Evolutionary conservation across 1,140 invertebrate genomes (phyloP).

Genomic region (Trachymyrmex cornetzi): DNA sequence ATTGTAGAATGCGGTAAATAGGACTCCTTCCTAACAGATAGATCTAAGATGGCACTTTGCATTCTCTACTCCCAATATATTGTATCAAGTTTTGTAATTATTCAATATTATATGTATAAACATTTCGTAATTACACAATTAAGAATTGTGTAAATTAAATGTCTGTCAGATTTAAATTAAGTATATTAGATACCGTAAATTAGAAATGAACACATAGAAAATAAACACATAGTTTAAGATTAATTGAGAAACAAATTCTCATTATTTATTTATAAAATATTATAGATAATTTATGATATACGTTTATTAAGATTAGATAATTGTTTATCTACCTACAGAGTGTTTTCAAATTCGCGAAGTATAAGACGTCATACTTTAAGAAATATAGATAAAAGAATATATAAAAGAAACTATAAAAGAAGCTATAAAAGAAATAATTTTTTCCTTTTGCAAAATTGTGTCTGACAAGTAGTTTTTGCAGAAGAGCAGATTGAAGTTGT

Average conservation of each 20-base stretch:
- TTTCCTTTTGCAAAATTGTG: too few species aligned
- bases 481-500: too few species aligned
- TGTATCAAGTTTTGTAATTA: neutral
- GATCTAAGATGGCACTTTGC: neutral
- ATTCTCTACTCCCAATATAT: neutral
- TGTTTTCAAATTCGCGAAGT: too few species aligned
- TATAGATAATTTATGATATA: constrained; percentile 3
- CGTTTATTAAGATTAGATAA: neutral
- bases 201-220: neutral
- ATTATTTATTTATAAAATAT: neutral
- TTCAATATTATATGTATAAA: neutral
- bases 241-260: neutral
- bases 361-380: too few species aligned
- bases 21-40: neutral
- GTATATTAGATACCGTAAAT: neutral
- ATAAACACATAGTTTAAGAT: neutral
- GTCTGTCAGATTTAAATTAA: neutral
- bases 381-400: too few species aligned
- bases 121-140: neutral
- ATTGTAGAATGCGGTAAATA: constrained; percentile 26
- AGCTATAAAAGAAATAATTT: too few species aligned
- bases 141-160: neutral
- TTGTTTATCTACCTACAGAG: neutral
- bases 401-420: too few species aligned
- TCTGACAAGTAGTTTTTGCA: too few species aligned